These are phyloP conservation scores for Andrena praecox DNA, from an alignment of 2,888 invertebrate genomes.

Conservation along the genomic window DNA sequence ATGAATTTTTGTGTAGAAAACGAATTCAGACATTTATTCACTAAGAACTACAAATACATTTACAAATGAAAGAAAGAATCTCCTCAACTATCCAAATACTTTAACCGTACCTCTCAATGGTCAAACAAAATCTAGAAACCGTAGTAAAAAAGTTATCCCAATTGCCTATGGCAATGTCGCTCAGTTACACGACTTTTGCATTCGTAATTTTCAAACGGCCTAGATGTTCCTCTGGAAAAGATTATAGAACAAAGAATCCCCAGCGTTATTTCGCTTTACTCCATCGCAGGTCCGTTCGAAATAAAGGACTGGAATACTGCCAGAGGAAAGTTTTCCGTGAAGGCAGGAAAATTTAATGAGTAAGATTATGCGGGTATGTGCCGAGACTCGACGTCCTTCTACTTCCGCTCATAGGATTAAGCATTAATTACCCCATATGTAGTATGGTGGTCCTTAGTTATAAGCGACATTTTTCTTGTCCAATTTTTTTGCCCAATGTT, in stretches of 20 bases:
- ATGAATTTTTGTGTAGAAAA: too few species aligned
- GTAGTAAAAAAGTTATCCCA: not conserved
- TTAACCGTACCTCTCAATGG: not conserved
- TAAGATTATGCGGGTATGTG: conserved; percentile 49
- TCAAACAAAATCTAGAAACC: not conserved
- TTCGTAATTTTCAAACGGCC: conserved; percentile 52
- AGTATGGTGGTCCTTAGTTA: not conserved
- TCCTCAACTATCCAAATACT: not conserved
- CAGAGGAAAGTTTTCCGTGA: conserved; percentile 69
- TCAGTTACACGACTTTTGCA: conserved; percentile 25
- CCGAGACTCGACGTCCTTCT: conserved; percentile 44
- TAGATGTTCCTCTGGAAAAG: conserved; percentile 47
- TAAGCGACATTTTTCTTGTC: too few species aligned
- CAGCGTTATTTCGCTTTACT: conserved; percentile 71
- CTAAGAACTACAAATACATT: too few species aligned
- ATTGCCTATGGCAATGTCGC: not conserved
- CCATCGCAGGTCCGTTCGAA: conserved; percentile 60
- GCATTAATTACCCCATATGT: conserved; percentile 35
- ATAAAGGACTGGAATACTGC: conserved; percentile 71
- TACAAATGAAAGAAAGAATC: too few species aligned
- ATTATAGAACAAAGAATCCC: conserved; percentile 52
- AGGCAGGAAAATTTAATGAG: conserved; percentile 76
- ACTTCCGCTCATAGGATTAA: conserved; percentile 51
- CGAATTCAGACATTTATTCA: too few species aligned
- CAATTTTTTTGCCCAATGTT: too few species aligned